Evolutionary conservation across 53 echinoderm and acorn worm species (phyloP).

Genomic region (Glandiceps talaboti): DNA sequence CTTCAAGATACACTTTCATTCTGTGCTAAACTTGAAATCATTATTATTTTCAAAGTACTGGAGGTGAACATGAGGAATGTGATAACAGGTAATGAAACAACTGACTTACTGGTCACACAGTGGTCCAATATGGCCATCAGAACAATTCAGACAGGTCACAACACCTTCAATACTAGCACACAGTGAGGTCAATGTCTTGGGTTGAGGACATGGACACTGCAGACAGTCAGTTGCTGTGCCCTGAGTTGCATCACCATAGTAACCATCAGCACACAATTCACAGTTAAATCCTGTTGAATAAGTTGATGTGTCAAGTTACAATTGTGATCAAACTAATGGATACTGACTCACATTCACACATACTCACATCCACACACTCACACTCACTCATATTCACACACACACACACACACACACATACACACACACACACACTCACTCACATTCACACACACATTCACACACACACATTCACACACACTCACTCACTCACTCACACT

Average conservation of each 20-base stretch:
- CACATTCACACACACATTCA: not conserved
- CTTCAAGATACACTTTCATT: no score
- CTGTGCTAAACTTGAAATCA: no score
- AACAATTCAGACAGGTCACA: slow-evolving; percentile 50
- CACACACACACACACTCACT: not conserved
- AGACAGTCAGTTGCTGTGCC: slow-evolving; percentile 65
- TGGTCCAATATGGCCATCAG: slow-evolving; percentile 54
- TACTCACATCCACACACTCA: no score
- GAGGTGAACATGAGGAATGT: no score
- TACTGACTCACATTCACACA: no score
- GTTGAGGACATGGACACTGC: slow-evolving; percentile 59
- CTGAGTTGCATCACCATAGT: slow-evolving; percentile 66
- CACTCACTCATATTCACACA: no score
- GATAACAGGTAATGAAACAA: no score
- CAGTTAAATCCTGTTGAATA: slow-evolving; percentile 73
- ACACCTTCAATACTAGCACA: slow-evolving; percentile 42
- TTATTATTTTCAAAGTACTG: no score
- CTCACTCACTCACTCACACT: no score
- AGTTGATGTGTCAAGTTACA: no score
- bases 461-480: no score
- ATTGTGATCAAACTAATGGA: no score
- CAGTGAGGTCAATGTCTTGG: slow-evolving; percentile 25
- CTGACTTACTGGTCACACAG: slow-evolving; percentile 58
- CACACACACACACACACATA: not conserved
- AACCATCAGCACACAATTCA: slow-evolving; percentile 61